phyloP scores from a whole-genome alignment of 2,888 invertebrate species.

The Apamea epomidion region DNA sequence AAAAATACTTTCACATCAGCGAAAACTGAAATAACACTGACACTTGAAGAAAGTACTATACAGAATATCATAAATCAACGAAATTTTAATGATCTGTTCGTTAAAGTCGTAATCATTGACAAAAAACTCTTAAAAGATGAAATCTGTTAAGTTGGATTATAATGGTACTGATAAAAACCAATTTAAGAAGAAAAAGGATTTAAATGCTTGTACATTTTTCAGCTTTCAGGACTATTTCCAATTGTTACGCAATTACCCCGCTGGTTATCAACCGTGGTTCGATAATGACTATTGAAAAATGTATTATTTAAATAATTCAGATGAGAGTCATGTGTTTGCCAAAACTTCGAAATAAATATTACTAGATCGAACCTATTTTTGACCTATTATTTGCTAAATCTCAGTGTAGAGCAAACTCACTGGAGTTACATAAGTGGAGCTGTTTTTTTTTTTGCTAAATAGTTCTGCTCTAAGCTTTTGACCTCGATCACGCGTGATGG shows the following conservation, averaged over 20 bases:
- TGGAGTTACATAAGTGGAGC: too few relatives aligned
- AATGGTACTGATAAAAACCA: neutral
- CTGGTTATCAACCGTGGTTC: neutral
- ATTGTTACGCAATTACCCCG: too few relatives aligned
- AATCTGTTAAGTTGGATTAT: neutral
- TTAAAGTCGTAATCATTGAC: neutral
- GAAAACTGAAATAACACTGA: neutral
- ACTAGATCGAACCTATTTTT: neutral
- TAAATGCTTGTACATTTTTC: neutral
- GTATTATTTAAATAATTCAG: neutral
- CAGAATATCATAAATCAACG: neutral
- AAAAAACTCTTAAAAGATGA: neutral
- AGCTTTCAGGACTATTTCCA: slow-evolving; percentile 47
- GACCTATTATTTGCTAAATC: too few relatives aligned
- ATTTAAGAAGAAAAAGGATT: neutral
- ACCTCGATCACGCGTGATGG: too few relatives aligned
- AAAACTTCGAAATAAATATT: neutral
- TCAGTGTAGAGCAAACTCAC: neutral
- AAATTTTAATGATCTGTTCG: slow-evolving; percentile 14
- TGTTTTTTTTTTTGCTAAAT: too few relatives aligned
- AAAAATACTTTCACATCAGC: neutral
- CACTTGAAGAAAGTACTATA: neutral
- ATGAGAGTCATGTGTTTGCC: neutral
- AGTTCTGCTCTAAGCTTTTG: too few relatives aligned
- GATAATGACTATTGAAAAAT: too few relatives aligned